Evolutionary conservation across 2,888 invertebrate species (phyloP).

Genomic region (Ariolimax columbianus): DNA sequence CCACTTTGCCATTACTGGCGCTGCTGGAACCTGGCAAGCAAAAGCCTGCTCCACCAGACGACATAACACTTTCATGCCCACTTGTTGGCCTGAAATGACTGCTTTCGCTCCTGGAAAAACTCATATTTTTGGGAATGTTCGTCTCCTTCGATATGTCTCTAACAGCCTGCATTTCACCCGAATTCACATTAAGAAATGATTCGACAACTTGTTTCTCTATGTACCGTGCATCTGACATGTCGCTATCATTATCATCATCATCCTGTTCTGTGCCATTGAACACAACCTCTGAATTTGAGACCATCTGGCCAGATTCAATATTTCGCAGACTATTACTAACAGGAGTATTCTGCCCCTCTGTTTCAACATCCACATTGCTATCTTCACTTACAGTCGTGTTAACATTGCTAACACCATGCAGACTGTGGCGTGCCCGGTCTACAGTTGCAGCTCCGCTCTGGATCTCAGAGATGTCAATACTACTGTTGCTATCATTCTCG

Average conservation of each 20-base stretch:
- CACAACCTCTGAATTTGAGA: constrained; percentile 1
- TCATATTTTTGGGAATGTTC: background rate
- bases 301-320: background rate
- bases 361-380: constrained; percentile 46
- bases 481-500: background rate
- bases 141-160: background rate
- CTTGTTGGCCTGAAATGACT: background rate
- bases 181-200: constrained; percentile 29
- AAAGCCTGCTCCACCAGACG: background rate
- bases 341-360: constrained; percentile 20
- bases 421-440: background rate
- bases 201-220: constrained; percentile 46
- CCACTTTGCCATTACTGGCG: background rate
- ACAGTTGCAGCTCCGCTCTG: background rate
- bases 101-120: constrained; percentile 2
- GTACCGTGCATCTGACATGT: constrained; percentile 28
- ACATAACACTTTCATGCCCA: background rate
- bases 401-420: constrained; percentile 7
- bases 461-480: constrained; percentile 6
- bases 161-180: background rate
- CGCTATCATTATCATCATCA: constrained; percentile 29
- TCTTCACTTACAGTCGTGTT: constrained; percentile 37
- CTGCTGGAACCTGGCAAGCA: background rate
- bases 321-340: background rate
- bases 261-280: constrained; percentile 5